Percentiles rank a stretch among this genome's conserved stretches.
phyloP scores from a whole-genome alignment of 2,888 invertebrate species.

The Venustoraphidia nigricollis region DNA sequence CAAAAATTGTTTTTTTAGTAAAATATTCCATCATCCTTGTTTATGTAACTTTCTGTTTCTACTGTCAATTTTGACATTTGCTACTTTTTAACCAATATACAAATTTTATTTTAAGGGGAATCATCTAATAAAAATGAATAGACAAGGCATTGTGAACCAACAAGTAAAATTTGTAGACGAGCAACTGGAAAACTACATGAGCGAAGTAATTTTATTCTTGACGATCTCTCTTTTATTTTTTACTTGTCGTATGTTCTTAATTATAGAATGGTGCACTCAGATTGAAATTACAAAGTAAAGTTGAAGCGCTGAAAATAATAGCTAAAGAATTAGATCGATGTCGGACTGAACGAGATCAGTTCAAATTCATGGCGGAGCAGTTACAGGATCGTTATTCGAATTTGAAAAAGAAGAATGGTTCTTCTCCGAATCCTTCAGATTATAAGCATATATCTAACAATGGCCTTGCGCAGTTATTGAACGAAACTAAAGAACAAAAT shows the following conservation, averaged over 20 bases:
- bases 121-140: too few species aligned
- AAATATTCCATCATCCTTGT: too few species aligned
- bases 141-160: too few species aligned
- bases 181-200: too few species aligned
- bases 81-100: too few species aligned
- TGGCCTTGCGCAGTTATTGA: constrained; percentile 39
- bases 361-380: constrained; percentile 66
- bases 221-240: too few species aligned
- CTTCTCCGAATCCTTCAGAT: constrained; percentile 16
- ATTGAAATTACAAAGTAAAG: constrained; percentile 65
- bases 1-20: too few species aligned
- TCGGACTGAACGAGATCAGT: constrained; percentile 64
- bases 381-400: constrained; percentile 39
- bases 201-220: too few species aligned
- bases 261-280: constrained; percentile 43
- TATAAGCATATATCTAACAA: constrained; percentile 20
- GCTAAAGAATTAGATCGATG: constrained; percentile 63
- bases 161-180: too few species aligned
- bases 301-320: constrained; percentile 66
- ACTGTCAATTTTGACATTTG: too few species aligned
- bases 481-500: constrained; percentile 41
- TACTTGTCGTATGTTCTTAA: neutral
- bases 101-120: too few species aligned
- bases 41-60: too few species aligned
- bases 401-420: constrained; percentile 24